Conservation (phyloP, 2,797 vertebrate genomes). For the Muscicapa striata region DNA sequence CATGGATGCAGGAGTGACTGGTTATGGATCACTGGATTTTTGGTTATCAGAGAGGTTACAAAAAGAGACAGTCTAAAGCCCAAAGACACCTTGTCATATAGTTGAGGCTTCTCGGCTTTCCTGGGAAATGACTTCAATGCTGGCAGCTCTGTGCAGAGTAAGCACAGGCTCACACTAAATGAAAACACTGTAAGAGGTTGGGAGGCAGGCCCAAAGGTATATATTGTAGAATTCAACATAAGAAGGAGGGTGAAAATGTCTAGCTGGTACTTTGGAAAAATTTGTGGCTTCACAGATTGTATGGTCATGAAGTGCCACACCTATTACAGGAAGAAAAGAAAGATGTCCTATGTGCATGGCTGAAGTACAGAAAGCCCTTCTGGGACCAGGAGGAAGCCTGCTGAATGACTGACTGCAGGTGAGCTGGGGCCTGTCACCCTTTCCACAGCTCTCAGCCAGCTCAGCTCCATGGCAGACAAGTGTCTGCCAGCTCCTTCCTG, state of each 20-base stretch:
- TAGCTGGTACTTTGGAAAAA: neutral
- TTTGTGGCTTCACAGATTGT: neutral
- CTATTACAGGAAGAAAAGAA: neutral
- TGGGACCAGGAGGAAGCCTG: neutral
- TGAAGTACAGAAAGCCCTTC: neutral
- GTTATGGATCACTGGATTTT: neutral
- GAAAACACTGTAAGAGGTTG: neutral
- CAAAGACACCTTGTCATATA: neutral
- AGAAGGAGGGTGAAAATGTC: neutral
- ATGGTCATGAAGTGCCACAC: neutral
- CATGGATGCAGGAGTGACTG: neutral
- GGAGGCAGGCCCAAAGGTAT: neutral
- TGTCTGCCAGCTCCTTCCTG: neutral
- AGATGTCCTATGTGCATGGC: accelerated
- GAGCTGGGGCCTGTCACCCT: neutral
- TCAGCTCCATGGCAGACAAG: neutral
- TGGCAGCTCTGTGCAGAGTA: neutral
- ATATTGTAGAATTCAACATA: neutral
- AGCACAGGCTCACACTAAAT: neutral
- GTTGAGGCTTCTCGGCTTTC: neutral
- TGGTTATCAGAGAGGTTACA: neutral
- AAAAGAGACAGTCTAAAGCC: neutral
- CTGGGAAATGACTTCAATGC: neutral
- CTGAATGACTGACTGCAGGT: neutral
- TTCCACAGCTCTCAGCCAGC: neutral